Base-by-base conservation (phyloP, 2,888 invertebrate species). In the Tachina fera region DNA sequence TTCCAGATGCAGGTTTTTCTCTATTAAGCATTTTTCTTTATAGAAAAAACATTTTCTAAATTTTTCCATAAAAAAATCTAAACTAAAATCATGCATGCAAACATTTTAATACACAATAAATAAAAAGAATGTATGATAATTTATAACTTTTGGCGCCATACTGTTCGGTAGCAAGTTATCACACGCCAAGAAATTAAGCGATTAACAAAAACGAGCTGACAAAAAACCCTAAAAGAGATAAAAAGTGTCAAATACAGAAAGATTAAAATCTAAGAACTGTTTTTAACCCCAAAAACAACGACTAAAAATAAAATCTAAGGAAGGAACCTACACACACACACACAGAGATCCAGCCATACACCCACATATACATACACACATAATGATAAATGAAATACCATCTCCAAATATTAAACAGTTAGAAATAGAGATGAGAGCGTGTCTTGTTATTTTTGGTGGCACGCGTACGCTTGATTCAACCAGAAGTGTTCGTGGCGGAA, bases 111-210 rank as follows among this genome's bases (percentile, higher is more conserved):
- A 13, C 22, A 14, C 41, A 45, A 43, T 16, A 5, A 61, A 60
- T n/a, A 22, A 14, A 53, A 31, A 13, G 49, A 80, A 74, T 53
- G 13, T 45, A 68, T 49, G 63, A 81, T 85, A 72, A 86, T 83
- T 86, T 80, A 86, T 86, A 83, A 86, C 79, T 60, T 51, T 76
- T 86, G 86, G 86, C 83, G 86, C 86, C 86, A 86, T 72, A 83
- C 86, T 86, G 86, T 86, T 80, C 81, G 79, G 79, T 83, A 86
- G 86, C 86, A 43, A 80, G 41, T 78, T 80, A 80, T 86, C 86
- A 83, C 83, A 83, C 13, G 61, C 72, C 72, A 78, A 67, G 77
- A 67, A 83, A 83, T 83, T 83, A 83, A 83, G 53, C 74, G 78
- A 86, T 83, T 77, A 82, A 78, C 84, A 74, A 74, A 75, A 67